phyloP scores from a whole-genome alignment of 1,140 invertebrate species.

The Drosophila burlai region DNA sequence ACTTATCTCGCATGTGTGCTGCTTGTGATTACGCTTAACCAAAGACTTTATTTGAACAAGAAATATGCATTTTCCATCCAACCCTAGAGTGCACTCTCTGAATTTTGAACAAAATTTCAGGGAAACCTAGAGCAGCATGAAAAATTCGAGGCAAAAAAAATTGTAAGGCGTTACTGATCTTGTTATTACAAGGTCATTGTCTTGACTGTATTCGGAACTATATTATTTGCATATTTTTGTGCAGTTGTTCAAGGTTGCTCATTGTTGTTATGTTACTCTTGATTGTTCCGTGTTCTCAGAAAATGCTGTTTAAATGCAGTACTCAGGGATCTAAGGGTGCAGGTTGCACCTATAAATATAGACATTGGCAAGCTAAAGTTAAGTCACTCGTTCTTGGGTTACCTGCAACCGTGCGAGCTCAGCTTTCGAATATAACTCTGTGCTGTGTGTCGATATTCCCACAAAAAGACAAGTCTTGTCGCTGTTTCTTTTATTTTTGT shows the following conservation, averaged over 20 bases:
- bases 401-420: not conserved
- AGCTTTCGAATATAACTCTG: too few species aligned
- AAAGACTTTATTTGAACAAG: not conserved
- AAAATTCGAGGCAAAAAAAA: too few species aligned
- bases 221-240: not conserved
- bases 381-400: not conserved
- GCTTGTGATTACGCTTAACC: not conserved
- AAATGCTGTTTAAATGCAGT: not conserved
- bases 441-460: slow-evolving; percentile 9
- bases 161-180: too few species aligned
- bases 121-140: too few species aligned
- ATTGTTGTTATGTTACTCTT: not conserved
- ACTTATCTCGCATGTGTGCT: not conserved
- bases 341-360: too few species aligned
- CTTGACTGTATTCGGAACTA: too few species aligned
- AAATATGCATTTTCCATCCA: too few species aligned
- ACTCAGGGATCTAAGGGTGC: too few species aligned
- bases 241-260: not conserved
- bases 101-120: too few species aligned
- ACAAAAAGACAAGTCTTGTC: slow-evolving; percentile 8
- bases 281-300: not conserved
- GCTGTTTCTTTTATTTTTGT: slow-evolving; percentile 51
- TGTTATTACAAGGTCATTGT: too few species aligned
- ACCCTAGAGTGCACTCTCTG: too few species aligned
- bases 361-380: not conserved